phyloP scores from a whole-genome alignment of 2,888 invertebrate species.

The Agrochola litura region DNA sequence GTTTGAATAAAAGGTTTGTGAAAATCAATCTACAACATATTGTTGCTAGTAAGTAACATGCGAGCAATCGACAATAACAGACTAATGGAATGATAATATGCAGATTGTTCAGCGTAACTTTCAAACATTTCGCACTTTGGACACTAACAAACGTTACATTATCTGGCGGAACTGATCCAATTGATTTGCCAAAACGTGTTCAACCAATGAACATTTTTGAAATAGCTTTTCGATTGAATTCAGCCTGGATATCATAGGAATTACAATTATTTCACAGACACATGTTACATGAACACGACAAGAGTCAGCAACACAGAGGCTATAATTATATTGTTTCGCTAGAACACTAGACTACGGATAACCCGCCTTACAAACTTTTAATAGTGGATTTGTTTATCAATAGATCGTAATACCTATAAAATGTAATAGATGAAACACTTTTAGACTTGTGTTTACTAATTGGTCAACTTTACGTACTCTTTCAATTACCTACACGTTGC shows the following conservation, averaged over 20 bases:
- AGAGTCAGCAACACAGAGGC: not conserved
- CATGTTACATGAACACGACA: not conserved
- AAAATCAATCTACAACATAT: not conserved
- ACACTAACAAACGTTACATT: slow-evolving; percentile 42
- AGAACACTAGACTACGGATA: not conserved
- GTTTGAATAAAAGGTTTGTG: not conserved
- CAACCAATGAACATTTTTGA: slow-evolving; percentile 7
- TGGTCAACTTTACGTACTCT: slow-evolving; percentile 1
- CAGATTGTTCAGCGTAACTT: slow-evolving; percentile 35
- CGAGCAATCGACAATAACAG: slow-evolving; percentile 21
- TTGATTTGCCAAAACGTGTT: slow-evolving; percentile 50
- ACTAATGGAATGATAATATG: slow-evolving; percentile 37
- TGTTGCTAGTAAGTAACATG: not conserved
- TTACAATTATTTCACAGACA: not conserved
- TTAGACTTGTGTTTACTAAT: slow-evolving; percentile 10
- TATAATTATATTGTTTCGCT: not conserved
- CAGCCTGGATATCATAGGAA: not conserved
- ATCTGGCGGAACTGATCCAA: slow-evolving; percentile 41
- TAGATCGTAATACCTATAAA: not conserved
- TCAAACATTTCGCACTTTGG: slow-evolving; percentile 39
- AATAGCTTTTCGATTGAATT: slow-evolving; percentile 16
- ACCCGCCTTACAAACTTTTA: not conserved
- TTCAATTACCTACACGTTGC: not conserved
- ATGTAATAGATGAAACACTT: not conserved
- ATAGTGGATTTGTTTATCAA: not conserved